Base-by-base conservation (phyloP, 1,140 invertebrate species). In the Drosophila funebris region DNA sequence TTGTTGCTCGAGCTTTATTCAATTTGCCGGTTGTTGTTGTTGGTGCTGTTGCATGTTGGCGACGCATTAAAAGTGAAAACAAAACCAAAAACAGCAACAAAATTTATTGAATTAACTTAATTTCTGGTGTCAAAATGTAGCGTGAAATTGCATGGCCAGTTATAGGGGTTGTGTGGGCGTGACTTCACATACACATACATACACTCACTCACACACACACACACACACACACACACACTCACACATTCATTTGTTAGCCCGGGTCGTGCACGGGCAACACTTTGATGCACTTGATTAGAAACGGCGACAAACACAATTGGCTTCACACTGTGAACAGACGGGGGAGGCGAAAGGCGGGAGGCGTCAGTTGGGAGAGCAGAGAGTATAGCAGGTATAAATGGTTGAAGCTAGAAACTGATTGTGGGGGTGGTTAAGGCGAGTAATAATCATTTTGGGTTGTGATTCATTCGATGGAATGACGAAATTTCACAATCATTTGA, bases 81-180 rank as follows among this genome's bases (percentile, higher is more conserved):
- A 64, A 41, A 60, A 61, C 14, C 20, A 72, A 58, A 58, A 53
- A 53, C 31, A 63, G 58, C 33, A 63, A 48, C 46, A 64, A 64
- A 60, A 67, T 44, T 83, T 48, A 79, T 79, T 79, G 58, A 83
- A 84, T 84, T 76, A 83, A 84, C 58, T 72, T 58, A 79, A 83
- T 61, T 73, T 69, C 33, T 50, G 41, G 36, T 33, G 46, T 46
- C 22, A 36, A 57, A 64, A 18, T 56, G 24, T 31, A 41, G 61
- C 18, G 36, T 46, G 33, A 29, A 18, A 29, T 36, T 39, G 8
- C 7, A 16, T 0, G 39, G 16, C 11, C 22, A 29, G n/a, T n/a
- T n/a, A n/a, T n/a, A 29, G 24, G 20, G 18, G 3, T 9, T 31
- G n/a, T 29, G 52, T 16, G 20, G 41, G 61, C 13, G 58, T 63